Conservation (phyloP, 2,888 invertebrate genomes). For the Prosapia bicincta region DNA sequence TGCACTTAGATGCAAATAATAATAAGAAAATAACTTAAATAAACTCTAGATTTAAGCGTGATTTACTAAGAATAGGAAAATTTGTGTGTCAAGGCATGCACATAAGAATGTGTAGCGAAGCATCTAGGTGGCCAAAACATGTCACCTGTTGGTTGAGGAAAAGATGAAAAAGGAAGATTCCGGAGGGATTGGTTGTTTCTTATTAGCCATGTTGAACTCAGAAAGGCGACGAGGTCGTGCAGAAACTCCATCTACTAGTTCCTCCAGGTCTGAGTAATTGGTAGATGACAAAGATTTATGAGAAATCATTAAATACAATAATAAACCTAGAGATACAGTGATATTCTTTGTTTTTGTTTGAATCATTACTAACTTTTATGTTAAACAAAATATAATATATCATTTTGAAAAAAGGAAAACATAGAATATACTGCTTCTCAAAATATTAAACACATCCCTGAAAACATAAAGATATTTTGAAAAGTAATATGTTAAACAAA, state of each 20-base stretch:
- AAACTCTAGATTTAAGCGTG: not conserved
- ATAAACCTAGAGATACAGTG: no score
- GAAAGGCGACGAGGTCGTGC: constrained; percentile 89
- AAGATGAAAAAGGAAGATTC: constrained; percentile 96
- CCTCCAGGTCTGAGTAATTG: constrained; percentile 57
- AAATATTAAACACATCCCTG: not conserved
- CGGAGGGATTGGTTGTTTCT: constrained; percentile 86
- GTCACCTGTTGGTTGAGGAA: constrained; percentile 92
- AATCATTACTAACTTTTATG: no score
- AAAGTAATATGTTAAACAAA: not conserved
- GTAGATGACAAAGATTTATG: not conserved
- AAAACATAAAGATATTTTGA: not conserved
- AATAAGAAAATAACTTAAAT: not conserved
- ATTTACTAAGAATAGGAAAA: not conserved
- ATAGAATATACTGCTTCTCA: not conserved
- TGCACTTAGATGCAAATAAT: not conserved
- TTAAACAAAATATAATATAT: no score
- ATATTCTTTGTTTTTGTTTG: not conserved
- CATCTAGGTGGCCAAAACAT: not conserved
- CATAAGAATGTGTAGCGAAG: not conserved
- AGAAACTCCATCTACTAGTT: constrained; percentile 63
- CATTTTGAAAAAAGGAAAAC: no score
- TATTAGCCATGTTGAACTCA: constrained; percentile 81
- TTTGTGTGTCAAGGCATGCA: not conserved
- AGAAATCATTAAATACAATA: no score